Percentiles rank a stretch among this genome's conserved stretches.
phyloP scores from a whole-genome alignment of 2,113 vertebrate species.

The Oreochromis spilurus region DNA sequence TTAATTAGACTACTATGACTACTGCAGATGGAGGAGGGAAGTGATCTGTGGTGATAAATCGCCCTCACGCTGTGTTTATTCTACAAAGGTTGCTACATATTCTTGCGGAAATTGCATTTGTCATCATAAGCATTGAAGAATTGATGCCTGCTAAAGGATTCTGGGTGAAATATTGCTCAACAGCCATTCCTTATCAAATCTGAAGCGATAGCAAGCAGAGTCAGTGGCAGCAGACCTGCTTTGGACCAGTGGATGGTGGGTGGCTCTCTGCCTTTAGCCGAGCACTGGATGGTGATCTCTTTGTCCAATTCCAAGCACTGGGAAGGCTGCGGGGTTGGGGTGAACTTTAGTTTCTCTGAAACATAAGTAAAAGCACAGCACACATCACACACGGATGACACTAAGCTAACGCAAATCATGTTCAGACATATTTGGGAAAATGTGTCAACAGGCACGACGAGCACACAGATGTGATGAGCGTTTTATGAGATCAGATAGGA shows the following conservation, averaged over 20 bases:
- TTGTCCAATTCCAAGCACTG: constrained; percentile 95
- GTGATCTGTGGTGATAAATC: not conserved
- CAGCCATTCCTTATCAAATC: not conserved
- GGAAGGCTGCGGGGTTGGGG: constrained; percentile 82
- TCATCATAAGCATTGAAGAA: not conserved
- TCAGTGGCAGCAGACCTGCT: constrained; percentile 73
- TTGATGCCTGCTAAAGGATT: not conserved
- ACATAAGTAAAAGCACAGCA: constrained; percentile 32
- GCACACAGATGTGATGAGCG: not conserved
- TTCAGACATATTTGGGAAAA: constrained; percentile 20
- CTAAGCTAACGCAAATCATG: constrained; percentile 6
- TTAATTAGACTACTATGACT: constrained; percentile 3
- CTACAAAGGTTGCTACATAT: not conserved
- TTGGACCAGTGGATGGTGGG: constrained; percentile 90
- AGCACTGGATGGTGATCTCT: constrained; percentile 85
- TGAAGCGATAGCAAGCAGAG: not conserved
- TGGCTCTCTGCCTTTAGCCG: constrained; percentile 83
- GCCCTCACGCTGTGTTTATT: not conserved
- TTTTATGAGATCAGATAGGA: constrained; percentile 4
- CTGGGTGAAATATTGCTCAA: not conserved
- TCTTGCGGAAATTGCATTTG: not conserved
- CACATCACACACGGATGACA: constrained; percentile 12
- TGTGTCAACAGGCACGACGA: not conserved
- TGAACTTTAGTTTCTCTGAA: constrained; percentile 96
- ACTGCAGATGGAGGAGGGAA: not conserved